Conservation (phyloP, 2,888 invertebrate species). For the Trissoscelio sp. region DNA sequence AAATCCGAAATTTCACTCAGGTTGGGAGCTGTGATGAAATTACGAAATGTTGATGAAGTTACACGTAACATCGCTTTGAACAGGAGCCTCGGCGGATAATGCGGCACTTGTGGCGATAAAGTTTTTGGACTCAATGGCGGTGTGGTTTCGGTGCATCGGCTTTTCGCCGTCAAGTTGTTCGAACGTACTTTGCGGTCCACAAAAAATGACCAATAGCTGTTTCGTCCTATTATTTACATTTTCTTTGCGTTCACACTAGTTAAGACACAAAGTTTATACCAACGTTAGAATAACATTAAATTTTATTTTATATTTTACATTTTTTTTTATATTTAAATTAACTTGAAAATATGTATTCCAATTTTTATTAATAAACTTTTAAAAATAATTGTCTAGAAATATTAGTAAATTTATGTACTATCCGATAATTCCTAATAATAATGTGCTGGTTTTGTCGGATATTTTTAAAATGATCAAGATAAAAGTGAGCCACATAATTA, state of each 20-base stretch:
- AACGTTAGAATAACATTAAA: too few relatives aligned
- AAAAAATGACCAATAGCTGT: slow-evolving; percentile 7
- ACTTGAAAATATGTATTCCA: too few relatives aligned
- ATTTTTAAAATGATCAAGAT: too few relatives aligned
- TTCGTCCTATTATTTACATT: slow-evolving; percentile 10
- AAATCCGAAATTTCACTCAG: slow-evolving; percentile 12
- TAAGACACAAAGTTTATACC: too few relatives aligned
- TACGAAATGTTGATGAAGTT: slow-evolving; percentile 56
- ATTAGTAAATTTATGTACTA: too few relatives aligned
- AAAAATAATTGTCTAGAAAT: too few relatives aligned
- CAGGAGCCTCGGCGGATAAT: slow-evolving; percentile 47
- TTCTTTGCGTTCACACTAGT: slow-evolving; percentile 1
- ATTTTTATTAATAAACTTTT: too few relatives aligned
- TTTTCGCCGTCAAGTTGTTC: slow-evolving; percentile 39
- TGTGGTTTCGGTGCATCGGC: slow-evolving; percentile 42
- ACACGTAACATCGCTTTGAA: slow-evolving; percentile 31
- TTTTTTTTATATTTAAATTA: too few relatives aligned
- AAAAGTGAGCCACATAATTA: too few relatives aligned
- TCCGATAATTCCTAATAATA: too few relatives aligned
- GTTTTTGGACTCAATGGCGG: slow-evolving; percentile 48
- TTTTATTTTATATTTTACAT: too few relatives aligned
- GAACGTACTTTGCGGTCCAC: slow-evolving; percentile 35
- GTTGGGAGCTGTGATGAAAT: slow-evolving; percentile 28
- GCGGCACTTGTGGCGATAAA: slow-evolving; percentile 62
- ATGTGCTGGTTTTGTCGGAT: too few relatives aligned